Evolutionary conservation across 2,888 invertebrate species (phyloP).

Genomic region (Oegoconia quadripuncta): DNA sequence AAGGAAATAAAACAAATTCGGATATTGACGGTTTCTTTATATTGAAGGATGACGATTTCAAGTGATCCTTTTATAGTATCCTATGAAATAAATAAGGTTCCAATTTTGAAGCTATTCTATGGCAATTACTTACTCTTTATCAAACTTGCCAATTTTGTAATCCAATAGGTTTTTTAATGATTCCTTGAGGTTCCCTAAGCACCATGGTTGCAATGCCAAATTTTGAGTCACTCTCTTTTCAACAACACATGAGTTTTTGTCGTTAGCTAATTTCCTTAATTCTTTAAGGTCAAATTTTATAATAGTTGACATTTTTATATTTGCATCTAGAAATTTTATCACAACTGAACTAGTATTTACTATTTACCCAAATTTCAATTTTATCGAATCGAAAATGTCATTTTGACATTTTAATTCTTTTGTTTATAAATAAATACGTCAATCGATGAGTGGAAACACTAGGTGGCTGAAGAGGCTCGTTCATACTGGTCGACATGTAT

Average conservation of each 20-base stretch:
- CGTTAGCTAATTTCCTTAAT: slow-evolving; percentile 71
- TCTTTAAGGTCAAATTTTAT: slow-evolving; percentile 76
- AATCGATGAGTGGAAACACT: no score
- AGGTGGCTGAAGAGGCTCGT: no score
- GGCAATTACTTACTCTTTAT: slow-evolving; percentile 75
- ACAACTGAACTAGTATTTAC: not conserved
- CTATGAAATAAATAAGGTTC: no score
- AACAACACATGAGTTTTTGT: slow-evolving; percentile 78
- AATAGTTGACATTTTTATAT: slow-evolving; percentile 57
- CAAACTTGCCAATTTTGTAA: slow-evolving; percentile 80
- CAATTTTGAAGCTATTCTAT: no score
- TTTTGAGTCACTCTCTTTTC: slow-evolving; percentile 78
- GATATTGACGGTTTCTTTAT: no score
- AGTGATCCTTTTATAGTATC: no score
- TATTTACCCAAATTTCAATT: not conserved
- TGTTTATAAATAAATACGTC: no score
- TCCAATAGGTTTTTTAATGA: slow-evolving; percentile 80
- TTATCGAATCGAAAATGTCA: no score
- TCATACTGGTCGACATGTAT: no score
- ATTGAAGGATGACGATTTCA: no score
- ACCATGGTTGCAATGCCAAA: slow-evolving; percentile 81
- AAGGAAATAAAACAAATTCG: no score
- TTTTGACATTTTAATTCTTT: no score
- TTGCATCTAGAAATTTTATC: slow-evolving; percentile 9
- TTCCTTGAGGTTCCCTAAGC: slow-evolving; percentile 78